These are phyloP conservation scores for Tichodroma muraria DNA, from an alignment of 2,113 vertebrate genomes.

Conservation along the genomic window DNA sequence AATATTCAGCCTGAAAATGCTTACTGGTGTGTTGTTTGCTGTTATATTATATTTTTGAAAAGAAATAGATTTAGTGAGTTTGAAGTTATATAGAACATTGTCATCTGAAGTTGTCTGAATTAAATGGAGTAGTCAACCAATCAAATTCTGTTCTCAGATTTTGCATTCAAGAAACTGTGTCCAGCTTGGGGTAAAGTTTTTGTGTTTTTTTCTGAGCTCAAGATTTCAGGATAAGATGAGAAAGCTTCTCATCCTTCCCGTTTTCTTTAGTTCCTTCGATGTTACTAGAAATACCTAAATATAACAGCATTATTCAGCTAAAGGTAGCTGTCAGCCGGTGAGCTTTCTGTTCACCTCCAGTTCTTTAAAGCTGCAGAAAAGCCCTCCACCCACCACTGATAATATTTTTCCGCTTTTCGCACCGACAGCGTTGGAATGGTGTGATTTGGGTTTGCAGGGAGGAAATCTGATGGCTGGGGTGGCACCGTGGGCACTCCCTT, in stretches of 20 bases:
- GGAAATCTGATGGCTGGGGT: background rate
- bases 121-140: background rate
- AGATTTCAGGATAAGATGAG: background rate
- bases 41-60: background rate
- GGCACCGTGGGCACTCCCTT: background rate
- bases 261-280: background rate
- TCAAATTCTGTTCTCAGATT: background rate
- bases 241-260: background rate
- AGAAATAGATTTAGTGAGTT: background rate
- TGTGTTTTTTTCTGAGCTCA: background rate
- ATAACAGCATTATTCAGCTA: background rate
- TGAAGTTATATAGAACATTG: background rate
- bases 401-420: background rate
- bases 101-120: background rate
- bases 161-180: background rate
- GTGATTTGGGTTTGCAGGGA: background rate
- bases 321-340: background rate
- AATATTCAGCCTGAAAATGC: rapidly evolving
- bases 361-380: background rate
- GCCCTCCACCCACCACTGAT: rapidly evolving
- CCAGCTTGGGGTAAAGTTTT: background rate
- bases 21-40: background rate
- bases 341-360: background rate
- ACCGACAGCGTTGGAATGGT: rapidly evolving
- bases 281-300: background rate